Evolutionary conservation across 2,113 vertebrate genomes (phyloP).

Genomic region (Ibidorhyncha struthersii): DNA sequence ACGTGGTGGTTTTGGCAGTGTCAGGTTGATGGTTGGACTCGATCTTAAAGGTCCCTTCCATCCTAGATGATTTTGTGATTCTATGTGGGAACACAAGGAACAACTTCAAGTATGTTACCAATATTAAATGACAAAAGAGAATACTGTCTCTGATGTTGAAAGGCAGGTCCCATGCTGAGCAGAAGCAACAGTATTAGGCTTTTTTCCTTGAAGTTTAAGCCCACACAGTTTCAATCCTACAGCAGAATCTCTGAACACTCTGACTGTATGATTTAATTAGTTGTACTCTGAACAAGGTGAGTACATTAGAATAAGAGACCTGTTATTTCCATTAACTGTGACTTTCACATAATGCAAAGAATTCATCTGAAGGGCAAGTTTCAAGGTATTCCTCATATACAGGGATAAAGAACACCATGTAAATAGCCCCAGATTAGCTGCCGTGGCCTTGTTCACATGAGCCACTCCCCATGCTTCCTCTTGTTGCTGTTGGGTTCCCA

Average conservation of each 20-base stretch:
- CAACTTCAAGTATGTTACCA: not conserved
- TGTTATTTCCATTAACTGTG: not conserved
- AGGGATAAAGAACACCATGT: not conserved
- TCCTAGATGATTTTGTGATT: too few species aligned
- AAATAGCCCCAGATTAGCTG: not conserved
- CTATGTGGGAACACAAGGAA: not conserved
- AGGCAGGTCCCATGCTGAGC: not conserved
- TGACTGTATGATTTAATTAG: not conserved
- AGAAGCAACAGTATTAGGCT: not conserved
- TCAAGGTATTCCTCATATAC: not conserved
- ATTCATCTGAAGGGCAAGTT: not conserved
- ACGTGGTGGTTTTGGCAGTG: too few species aligned
- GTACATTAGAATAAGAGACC: not conserved
- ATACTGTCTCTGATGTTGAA: not conserved
- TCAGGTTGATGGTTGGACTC: too few species aligned
- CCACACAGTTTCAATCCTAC: not conserved
- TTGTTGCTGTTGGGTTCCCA: not conserved
- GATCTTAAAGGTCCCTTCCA: too few species aligned
- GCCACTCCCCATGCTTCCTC: not conserved
- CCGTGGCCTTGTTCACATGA: not conserved
- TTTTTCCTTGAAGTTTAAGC: not conserved
- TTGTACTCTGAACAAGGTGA: not conserved
- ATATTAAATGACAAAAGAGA: not conserved
- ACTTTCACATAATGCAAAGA: not conserved
- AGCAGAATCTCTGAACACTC: not conserved